Conservation (phyloP, 2,888 invertebrate species). For the Parnassius orleans region DNA sequence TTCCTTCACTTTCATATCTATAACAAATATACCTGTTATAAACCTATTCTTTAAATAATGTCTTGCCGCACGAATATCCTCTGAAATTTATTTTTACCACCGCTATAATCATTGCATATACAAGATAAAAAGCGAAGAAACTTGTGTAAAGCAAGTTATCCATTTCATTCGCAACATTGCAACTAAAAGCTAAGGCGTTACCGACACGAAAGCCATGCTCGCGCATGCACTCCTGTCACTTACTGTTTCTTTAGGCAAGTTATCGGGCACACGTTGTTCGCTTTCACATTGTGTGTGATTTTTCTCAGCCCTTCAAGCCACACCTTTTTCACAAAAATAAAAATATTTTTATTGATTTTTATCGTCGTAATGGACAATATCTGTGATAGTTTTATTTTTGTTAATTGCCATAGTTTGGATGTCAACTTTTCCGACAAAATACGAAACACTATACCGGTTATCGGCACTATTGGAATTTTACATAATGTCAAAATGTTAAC, state of each 20-base stretch:
- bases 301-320: conserved; percentile 97
- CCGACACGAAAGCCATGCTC: conserved; percentile 43
- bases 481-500: no score
- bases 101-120: not conserved
- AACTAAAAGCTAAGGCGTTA: not conserved
- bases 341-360: conserved; percentile 7
- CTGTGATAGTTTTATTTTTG: no score
- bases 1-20: no score
- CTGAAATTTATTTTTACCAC: no score
- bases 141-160: not conserved
- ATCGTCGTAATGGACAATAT: no score
- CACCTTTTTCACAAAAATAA: conserved; percentile 81
- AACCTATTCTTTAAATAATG: no score
- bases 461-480: no score
- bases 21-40: no score
- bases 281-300: conserved; percentile 99
- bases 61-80: no score
- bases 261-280: conserved; percentile 99
- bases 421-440: no score
- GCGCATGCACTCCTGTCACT: conserved; percentile 62
- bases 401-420: no score
- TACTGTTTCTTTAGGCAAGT: conserved; percentile 99
- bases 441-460: no score
- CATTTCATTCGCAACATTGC: not conserved
- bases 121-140: not conserved